Evolutionary conservation across 2,797 vertebrate species (phyloP).

Genomic region (Platyrinchus mystaceus): DNA sequence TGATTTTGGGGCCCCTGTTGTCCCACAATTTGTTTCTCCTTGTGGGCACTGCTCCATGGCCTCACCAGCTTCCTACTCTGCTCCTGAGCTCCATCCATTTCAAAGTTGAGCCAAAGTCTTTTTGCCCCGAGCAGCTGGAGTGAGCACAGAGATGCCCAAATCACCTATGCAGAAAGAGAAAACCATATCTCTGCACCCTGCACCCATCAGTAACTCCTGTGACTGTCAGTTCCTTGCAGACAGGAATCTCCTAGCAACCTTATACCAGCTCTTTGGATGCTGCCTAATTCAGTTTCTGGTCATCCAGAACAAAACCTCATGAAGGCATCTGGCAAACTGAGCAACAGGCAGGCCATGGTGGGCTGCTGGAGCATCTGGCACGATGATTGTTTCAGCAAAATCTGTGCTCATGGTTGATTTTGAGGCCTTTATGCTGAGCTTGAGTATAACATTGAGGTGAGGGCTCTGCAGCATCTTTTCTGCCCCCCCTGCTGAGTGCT

Average conservation of each 20-base stretch:
- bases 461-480: neutral
- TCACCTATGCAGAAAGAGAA: neutral
- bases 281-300: constrained; percentile 52
- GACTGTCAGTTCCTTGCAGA: constrained; percentile 28
- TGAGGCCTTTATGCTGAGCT: neutral
- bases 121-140: neutral
- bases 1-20: neutral
- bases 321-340: constrained; percentile 35
- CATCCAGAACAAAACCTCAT: constrained; percentile 41
- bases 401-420: neutral
- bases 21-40: neutral
- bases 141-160: neutral
- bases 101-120: neutral
- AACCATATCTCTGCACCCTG: neutral
- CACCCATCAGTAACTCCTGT: neutral
- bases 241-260: constrained; percentile 55
- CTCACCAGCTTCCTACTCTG: neutral
- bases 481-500: neutral
- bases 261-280: constrained; percentile 4
- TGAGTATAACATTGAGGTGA: neutral
- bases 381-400: neutral
- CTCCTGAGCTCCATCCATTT: neutral
- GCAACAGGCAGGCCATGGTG: neutral
- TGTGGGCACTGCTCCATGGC: accelerated
- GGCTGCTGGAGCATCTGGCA: neutral